A percentile compares a stretch with the other conserved stretches of the same genome.
Evolutionary conservation across 2,113 vertebrate genomes (phyloP).

Genomic region (Brevimyrus niger): DNA sequence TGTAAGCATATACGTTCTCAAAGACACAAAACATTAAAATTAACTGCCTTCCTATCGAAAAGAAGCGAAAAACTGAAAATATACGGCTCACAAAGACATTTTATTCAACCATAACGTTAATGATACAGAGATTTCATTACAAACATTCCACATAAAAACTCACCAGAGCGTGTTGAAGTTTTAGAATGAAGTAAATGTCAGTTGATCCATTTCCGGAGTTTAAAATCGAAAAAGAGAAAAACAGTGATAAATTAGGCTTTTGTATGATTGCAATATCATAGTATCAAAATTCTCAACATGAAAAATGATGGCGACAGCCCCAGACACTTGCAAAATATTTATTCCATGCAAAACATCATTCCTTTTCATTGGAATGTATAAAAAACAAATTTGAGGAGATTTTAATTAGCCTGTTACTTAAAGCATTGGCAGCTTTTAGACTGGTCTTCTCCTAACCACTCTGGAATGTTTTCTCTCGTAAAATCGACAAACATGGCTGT

Average conservation of each 20-base stretch:
- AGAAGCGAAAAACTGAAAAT: background rate
- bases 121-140: background rate
- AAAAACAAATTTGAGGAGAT: background rate
- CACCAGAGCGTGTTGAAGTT: slow-evolving; percentile 23
- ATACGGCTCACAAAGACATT: background rate
- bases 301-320: background rate
- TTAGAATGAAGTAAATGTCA: slow-evolving; percentile 5
- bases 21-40: background rate
- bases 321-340: background rate
- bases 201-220: slow-evolving; percentile 2
- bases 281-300: background rate
- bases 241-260: slow-evolving; percentile 13
- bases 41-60: background rate
- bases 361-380: background rate
- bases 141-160: slow-evolving; percentile 17
- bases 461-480: slow-evolving; percentile 15
- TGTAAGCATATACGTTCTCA: background rate
- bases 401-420: slow-evolving; percentile 16
- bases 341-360: background rate
- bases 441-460: slow-evolving; percentile 6
- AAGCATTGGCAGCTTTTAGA: slow-evolving; percentile 15
- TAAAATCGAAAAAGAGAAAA: slow-evolving; percentile 1
- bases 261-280: background rate
- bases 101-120: background rate
- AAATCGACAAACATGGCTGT: slow-evolving; percentile 27